Base-by-base conservation (phyloP, 2,113 vertebrate genomes). In the Psilopsiagon aymara region DNA sequence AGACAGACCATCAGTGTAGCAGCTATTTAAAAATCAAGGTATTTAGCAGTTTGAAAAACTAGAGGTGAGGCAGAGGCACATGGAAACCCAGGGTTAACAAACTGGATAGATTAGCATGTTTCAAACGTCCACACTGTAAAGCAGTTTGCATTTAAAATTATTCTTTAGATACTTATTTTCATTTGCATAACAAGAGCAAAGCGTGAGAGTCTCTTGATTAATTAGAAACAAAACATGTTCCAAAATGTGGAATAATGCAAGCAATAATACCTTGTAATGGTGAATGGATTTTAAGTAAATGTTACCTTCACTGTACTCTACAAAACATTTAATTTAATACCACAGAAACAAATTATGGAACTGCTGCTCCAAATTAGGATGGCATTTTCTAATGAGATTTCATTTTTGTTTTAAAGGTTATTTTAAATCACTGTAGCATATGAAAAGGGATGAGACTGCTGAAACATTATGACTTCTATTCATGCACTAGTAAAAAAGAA, bases 341-440 rank as follows among this genome's bases (percentile, higher is more conserved):
- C 64, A 60, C 35, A 71, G 92, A 35, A 94, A 94, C 90, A 93
- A 96, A 96, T 95, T 53, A 70, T 2, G n/a, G 41, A 86, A 53
- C 59, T 31, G 63, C 55, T 67, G 39, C 90, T 96, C 71, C 90
- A 96, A 93, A 96, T 94, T 46, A 86, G 79, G 88, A 39, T 96
- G 96, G 85, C 88, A 97, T 97, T 97, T 96, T 74, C 82, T 93
- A 96, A 96, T 29, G 88, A 86, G 93, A 47, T 52, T 68, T 47
- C 75, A 18, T 70, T 60, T 95, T 86, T 55, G 51, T 25, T 86
- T 25, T 7, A 96, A 96, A 97, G 95, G 95, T 96, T 96, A 96
- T 47, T 71, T 92, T 35, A 64, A 90, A 96, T 59, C 85, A 63
- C 7, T 0, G 71, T 8, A 43, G 85, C 4, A 7, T 67, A 55